phyloP scores from a whole-genome alignment of 2,797 vertebrate genomes.

The Orestias chungarensis region DNA sequence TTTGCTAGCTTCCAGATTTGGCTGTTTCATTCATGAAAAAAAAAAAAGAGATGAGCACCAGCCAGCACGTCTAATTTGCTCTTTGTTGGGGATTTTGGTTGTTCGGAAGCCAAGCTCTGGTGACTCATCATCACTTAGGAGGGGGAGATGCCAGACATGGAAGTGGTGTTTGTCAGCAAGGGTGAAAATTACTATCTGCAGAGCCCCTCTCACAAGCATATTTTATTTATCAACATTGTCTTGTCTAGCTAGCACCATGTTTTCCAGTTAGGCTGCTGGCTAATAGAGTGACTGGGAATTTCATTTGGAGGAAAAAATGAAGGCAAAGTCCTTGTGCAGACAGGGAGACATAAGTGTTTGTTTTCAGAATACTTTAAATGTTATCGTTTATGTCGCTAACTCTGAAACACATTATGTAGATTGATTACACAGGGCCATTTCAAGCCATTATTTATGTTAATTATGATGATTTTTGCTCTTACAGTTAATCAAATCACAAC shows the following conservation, averaged over 20 bases:
- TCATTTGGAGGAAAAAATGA: conserved; percentile 55
- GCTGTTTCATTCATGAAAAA: conserved; percentile 38
- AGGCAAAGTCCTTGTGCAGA: too few relatives aligned
- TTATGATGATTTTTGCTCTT: too few relatives aligned
- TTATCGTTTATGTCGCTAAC: too few relatives aligned
- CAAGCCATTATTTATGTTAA: too few relatives aligned
- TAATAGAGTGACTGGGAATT: conserved; percentile 57
- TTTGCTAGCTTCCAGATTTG: conserved; percentile 37
- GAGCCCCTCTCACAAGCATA: conserved; percentile 66
- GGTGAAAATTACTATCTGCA: conserved; percentile 74
- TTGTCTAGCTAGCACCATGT: conserved; percentile 65
- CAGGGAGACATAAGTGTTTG: too few relatives aligned
- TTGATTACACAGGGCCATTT: too few relatives aligned
- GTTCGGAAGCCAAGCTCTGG: conserved; percentile 62
- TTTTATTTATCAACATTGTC: conserved; percentile 77
- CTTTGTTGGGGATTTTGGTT: conserved; percentile 60
- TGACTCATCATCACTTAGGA: conserved; percentile 75
- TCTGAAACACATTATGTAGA: too few relatives aligned
- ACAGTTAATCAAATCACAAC: too few relatives aligned
- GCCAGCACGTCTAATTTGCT: conserved; percentile 54
- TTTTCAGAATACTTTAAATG: too few relatives aligned
- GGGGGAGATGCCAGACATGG: conserved; percentile 69
- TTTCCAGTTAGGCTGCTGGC: conserved; percentile 45
- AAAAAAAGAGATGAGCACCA: conserved; percentile 28
- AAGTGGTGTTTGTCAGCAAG: conserved; percentile 69